Evolutionary conservation across 2,113 vertebrate genomes (phyloP).

Genomic region (Pholis gunnellus): DNA sequence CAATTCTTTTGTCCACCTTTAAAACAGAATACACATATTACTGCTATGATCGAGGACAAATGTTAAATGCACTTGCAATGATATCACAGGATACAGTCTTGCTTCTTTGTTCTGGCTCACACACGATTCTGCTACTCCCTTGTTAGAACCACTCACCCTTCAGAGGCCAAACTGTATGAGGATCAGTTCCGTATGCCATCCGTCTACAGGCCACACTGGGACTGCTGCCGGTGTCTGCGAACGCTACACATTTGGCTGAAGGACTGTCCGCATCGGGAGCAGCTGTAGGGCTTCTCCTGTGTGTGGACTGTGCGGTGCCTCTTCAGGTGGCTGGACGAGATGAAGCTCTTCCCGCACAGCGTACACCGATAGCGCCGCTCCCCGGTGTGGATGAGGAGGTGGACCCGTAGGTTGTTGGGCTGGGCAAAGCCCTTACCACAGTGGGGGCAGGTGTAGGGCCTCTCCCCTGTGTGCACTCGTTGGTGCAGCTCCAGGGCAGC

Average conservation of each 20-base stretch:
- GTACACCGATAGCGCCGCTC: conserved; percentile 77
- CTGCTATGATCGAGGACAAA: conserved; percentile 36
- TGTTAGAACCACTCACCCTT: not conserved
- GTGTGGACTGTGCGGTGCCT: conserved; percentile 80
- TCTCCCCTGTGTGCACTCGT: conserved; percentile 71
- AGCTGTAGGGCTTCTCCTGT: conserved; percentile 81
- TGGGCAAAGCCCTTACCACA: conserved; percentile 80
- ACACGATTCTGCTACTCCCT: conserved; percentile 5
- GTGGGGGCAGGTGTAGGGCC: conserved; percentile 75
- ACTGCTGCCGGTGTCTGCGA: conserved; percentile 78
- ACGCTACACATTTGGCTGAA: conserved; percentile 81
- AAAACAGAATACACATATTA: conserved; percentile 29
- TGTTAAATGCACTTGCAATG: conserved; percentile 21
- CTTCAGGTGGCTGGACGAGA: conserved; percentile 79
- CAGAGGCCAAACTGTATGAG: not conserved
- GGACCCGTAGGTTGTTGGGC: conserved; percentile 79
- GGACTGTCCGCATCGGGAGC: conserved; percentile 77
- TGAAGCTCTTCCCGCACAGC: conserved; percentile 79
- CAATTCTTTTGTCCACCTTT: not conserved
- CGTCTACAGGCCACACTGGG: conserved; percentile 76
- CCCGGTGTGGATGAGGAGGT: conserved; percentile 77
- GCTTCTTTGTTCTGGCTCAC: conserved; percentile 25
- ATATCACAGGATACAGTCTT: conserved; percentile 24
- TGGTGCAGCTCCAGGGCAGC: conserved; percentile 70
- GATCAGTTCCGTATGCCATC: not conserved